Conservation (phyloP, 2,888 invertebrate genomes). For the Thymelicus sylvestris region DNA sequence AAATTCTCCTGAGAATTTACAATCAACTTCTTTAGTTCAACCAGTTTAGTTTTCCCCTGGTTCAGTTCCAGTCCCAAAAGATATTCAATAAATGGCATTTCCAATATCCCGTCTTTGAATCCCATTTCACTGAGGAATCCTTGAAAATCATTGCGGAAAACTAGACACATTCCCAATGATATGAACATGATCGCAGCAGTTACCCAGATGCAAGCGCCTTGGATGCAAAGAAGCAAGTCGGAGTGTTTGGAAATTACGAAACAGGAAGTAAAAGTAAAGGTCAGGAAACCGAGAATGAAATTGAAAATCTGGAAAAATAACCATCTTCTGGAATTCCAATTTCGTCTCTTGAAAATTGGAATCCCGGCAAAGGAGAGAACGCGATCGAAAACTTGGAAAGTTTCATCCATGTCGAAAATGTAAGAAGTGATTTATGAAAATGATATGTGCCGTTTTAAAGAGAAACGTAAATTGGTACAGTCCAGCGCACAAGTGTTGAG, state of each 20-base stretch:
- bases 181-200: constrained; percentile 73
- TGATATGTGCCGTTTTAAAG: constrained; percentile 46
- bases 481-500: constrained; percentile 39
- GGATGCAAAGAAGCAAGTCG: constrained; percentile 63
- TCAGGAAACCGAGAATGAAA: constrained; percentile 59
- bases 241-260: constrained; percentile 58
- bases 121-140: constrained; percentile 65
- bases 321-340: constrained; percentile 64
- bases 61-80: constrained; percentile 46
- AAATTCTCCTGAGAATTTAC: constrained; percentile 58
- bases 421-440: constrained; percentile 46
- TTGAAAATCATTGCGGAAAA: constrained; percentile 62
- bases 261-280: constrained; percentile 65
- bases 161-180: constrained; percentile 62
- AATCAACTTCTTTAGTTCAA: constrained; percentile 61
- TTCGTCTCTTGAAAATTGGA: constrained; percentile 60
- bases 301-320: constrained; percentile 63
- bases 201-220: constrained; percentile 75
- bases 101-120: constrained; percentile 60
- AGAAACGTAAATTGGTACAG: constrained; percentile 48
- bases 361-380: constrained; percentile 67
- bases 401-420: constrained; percentile 61
- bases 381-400: constrained; percentile 59
- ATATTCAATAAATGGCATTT: constrained; percentile 63
- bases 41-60: constrained; percentile 51